These are phyloP conservation scores for Lasaia peninsularis DNA, from an alignment of 1,140 invertebrate species.

Conservation along the genomic window DNA sequence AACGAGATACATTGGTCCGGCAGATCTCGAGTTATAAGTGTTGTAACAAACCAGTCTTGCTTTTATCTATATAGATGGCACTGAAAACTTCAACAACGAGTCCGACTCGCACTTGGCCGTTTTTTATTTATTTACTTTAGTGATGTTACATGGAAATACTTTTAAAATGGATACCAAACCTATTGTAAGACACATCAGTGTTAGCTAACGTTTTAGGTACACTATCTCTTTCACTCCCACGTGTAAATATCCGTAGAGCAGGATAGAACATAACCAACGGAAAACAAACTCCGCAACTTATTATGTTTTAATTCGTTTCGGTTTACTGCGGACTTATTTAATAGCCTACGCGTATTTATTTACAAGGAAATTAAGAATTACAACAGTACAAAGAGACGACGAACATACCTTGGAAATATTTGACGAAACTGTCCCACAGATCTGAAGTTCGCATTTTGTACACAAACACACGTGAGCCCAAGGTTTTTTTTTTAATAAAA, in stretches of 20 bases:
- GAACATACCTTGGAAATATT: neutral
- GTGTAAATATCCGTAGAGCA: neutral
- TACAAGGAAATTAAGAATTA: neutral
- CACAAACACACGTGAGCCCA: neutral
- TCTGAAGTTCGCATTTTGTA: neutral
- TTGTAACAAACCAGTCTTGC: no score
- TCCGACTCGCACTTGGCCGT: no score
- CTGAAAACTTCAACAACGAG: no score
- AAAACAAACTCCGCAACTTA: neutral
- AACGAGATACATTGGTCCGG: no score
- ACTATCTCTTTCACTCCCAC: neutral
- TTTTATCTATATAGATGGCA: no score
- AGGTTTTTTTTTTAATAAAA: neutral
- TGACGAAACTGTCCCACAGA: neutral
- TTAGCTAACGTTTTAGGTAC: neutral
- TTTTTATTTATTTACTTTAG: no score
- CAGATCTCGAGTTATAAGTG: no score
- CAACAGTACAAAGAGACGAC: neutral
- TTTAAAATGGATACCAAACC: neutral
- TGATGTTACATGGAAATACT: no score
- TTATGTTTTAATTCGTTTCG: neutral
- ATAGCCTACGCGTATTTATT: neutral
- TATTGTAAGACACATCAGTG: neutral
- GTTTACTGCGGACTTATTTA: neutral
- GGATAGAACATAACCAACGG: neutral